Percentiles rank a stretch among this genome's conserved stretches.
These are phyloP conservation scores for Trogon melanurus DNA, from an alignment of 2,113 vertebrate species.

Conservation along the genomic window DNA sequence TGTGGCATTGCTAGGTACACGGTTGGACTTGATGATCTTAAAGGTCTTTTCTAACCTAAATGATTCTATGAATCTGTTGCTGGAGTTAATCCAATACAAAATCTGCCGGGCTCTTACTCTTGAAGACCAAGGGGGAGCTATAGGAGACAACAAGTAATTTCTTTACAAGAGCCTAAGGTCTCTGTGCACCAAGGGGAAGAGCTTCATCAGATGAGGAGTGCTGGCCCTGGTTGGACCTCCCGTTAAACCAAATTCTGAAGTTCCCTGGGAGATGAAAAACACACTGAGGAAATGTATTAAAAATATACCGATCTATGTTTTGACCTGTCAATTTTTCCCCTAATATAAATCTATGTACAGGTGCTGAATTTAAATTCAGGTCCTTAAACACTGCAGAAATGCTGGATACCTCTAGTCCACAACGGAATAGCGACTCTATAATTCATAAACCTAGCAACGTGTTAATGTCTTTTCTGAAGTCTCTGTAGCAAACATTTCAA, in stretches of 20 bases:
- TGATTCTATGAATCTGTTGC: fast-evolving
- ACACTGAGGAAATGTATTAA: not conserved
- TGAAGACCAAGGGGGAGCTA: not conserved
- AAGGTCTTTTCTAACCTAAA: too few relatives aligned
- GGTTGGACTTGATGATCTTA: too few relatives aligned
- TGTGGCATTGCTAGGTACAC: too few relatives aligned
- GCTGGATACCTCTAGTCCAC: not conserved
- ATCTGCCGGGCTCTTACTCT: not conserved
- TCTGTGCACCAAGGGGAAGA: not conserved
- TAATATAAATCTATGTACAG: not conserved
- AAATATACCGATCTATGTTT: not conserved
- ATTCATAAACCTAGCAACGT: not conserved
- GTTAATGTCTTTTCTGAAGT: slow-evolving; percentile 27
- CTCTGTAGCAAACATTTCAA: slow-evolving; percentile 2
- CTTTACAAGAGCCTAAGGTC: not conserved
- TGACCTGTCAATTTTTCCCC: not conserved
- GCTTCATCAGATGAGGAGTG: not conserved
- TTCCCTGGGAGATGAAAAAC: not conserved
- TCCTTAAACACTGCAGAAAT: not conserved
- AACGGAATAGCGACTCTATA: not conserved
- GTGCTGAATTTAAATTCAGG: slow-evolving; percentile 12
- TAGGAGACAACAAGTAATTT: not conserved
- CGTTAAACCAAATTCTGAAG: not conserved
- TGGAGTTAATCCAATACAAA: not conserved
- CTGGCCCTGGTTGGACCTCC: not conserved